Evolutionary conservation across 2,113 vertebrate species (phyloP).

Genomic region (Sinocyclocheilus grahami): DNA sequence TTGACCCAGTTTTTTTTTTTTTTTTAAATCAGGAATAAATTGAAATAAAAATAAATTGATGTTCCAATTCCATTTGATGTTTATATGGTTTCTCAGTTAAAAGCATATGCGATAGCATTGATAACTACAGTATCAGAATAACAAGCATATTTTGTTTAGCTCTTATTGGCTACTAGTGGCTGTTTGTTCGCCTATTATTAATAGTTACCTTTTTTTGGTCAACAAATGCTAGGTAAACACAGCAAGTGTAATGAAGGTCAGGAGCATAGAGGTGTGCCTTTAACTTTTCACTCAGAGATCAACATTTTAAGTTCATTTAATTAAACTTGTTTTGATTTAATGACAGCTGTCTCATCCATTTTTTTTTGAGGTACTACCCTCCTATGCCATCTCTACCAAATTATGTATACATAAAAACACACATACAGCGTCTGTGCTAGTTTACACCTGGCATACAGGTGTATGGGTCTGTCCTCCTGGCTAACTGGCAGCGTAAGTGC

Average conservation of each 20-base stretch:
- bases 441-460: constrained; percentile 26
- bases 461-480: constrained; percentile 14
- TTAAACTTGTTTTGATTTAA: not conserved
- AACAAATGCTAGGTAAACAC: constrained; percentile 2
- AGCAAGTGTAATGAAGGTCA: not conserved
- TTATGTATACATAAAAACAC: not conserved
- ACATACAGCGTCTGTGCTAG: not conserved
- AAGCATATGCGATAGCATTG: not conserved
- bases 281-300: not conserved
- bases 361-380: not conserved
- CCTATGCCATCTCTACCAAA: not conserved
- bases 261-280: not conserved
- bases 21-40: not conserved
- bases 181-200: not conserved
- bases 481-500: constrained; percentile 18
- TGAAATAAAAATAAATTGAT: not conserved
- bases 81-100: not conserved
- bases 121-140: not conserved
- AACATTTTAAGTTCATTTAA: not conserved
- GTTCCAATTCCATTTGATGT: not conserved
- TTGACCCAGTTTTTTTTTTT: not conserved
- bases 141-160: not conserved
- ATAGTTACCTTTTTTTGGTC: not conserved
- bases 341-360: not conserved
- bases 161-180: not conserved